Percentiles rank a stretch among this genome's conserved stretches.
These are phyloP conservation scores for Bombus waltoni DNA, from an alignment of 1,140 invertebrate genomes.

Conservation along the genomic window DNA sequence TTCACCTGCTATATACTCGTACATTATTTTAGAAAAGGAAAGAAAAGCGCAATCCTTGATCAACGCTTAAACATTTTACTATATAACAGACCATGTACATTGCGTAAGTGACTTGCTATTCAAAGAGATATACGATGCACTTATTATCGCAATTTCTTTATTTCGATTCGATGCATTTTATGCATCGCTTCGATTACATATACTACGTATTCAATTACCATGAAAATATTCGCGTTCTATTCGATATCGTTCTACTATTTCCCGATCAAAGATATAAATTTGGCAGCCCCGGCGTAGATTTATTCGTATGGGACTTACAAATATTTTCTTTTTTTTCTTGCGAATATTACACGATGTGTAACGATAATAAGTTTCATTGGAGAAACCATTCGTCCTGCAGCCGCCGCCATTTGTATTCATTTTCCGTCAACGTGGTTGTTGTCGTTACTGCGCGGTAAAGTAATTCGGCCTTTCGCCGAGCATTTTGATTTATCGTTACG, in stretches of 20 bases:
- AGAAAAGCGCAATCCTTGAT: background rate
- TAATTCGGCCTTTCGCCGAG: constrained; percentile 49
- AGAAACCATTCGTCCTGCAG: constrained; percentile 23
- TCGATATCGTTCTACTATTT: background rate
- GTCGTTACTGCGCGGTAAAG: constrained; percentile 34
- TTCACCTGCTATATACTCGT: background rate
- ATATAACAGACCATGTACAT: background rate
- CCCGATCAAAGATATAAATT: background rate
- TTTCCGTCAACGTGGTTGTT: constrained; percentile 45
- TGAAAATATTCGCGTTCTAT: background rate
- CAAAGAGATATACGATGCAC: background rate
- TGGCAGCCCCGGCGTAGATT: background rate
- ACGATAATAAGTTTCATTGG: constrained; percentile 24
- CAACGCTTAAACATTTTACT: background rate
- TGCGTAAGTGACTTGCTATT: background rate
- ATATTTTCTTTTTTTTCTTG: background rate
- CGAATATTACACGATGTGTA: background rate
- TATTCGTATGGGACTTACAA: background rate
- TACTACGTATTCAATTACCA: background rate
- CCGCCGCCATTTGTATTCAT: constrained; percentile 45
- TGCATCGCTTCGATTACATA: background rate
- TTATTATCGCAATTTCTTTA: background rate
- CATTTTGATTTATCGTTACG: constrained; percentile 59
- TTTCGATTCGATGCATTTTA: background rate
- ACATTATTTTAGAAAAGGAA: background rate